Evolutionary conservation across 2,888 invertebrate genomes (phyloP).

Genomic region (Thereva unica): DNA sequence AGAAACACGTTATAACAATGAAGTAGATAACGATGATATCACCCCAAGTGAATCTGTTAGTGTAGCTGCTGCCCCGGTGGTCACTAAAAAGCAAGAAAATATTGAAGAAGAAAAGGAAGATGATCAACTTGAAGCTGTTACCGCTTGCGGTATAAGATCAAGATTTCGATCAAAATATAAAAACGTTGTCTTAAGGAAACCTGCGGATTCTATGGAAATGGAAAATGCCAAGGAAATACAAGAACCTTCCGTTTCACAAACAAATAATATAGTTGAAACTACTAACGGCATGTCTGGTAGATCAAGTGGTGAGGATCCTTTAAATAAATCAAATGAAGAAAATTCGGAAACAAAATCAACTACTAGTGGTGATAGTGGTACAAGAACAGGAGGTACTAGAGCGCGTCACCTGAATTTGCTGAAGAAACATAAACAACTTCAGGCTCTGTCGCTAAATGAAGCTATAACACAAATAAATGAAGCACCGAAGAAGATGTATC

Average conservation of each 20-base stretch:
- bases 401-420: background rate
- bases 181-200: too few relatives aligned
- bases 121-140: conserved; percentile 18
- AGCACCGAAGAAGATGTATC: conserved; percentile 32
- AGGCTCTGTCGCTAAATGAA: background rate
- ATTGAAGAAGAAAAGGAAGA: conserved; percentile 16
- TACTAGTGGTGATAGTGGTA: background rate
- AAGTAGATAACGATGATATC: conserved; percentile 31
- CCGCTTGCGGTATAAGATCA: background rate
- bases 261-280: too few relatives aligned
- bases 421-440: conserved; percentile 12
- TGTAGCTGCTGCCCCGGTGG: background rate
- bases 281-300: too few relatives aligned
- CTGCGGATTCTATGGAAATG: too few relatives aligned
- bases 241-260: too few relatives aligned
- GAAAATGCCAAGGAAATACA: too few relatives aligned
- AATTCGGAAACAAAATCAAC: conserved; percentile 3
- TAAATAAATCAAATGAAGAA: background rate
- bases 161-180: too few relatives aligned
- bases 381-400: background rate
- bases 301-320: too few relatives aligned
- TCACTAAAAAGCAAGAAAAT: background rate
- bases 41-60: conserved; percentile 37
- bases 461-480: conserved; percentile 23
- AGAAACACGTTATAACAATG: conserved; percentile 1